phyloP scores from a whole-genome alignment of 2,888 invertebrate genomes.

The Stictocephala bisonia region DNA sequence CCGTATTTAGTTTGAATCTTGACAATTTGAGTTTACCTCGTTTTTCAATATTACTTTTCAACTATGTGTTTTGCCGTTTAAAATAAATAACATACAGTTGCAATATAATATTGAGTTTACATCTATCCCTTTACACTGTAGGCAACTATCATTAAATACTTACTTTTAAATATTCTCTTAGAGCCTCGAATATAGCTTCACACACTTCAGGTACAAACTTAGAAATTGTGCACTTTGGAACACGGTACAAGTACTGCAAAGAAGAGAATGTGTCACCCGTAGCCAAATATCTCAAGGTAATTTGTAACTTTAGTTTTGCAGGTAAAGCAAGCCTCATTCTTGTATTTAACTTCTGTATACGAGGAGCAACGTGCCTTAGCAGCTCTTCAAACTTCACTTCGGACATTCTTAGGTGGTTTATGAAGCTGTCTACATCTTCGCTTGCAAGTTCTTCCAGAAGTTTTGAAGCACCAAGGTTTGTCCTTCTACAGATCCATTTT shows the following conservation, averaged over 20 bases:
- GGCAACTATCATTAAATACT: no score
- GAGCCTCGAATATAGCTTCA: background rate
- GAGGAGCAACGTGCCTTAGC: background rate
- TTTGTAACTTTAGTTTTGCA: conserved; percentile 8
- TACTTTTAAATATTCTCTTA: background rate
- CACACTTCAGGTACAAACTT: background rate
- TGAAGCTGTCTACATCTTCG: conserved; percentile 3
- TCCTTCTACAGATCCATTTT: conserved; percentile 32
- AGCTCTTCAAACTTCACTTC: conserved; percentile 7
- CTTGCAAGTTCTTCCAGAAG: conserved; percentile 24
- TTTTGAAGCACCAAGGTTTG: conserved; percentile 35
- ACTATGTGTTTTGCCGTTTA: no score
- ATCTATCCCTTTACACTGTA: no score
- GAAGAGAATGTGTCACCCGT: conserved; percentile 35
- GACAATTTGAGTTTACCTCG: no score
- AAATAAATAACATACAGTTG: no score
- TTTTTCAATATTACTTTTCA: no score
- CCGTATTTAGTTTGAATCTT: no score
- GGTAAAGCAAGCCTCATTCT: background rate
- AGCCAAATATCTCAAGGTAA: conserved; percentile 11
- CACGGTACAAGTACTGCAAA: conserved; percentile 15
- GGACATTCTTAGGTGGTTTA: conserved; percentile 6
- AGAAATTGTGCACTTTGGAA: background rate
- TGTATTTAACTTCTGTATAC: conserved; percentile 4
- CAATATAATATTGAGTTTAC: no score